A percentile compares a stretch with the other conserved stretches of the same genome.
These are phyloP conservation scores for Sorex fumeus DNA, from an alignment of 2,113 vertebrate species.

Conservation along the genomic window DNA sequence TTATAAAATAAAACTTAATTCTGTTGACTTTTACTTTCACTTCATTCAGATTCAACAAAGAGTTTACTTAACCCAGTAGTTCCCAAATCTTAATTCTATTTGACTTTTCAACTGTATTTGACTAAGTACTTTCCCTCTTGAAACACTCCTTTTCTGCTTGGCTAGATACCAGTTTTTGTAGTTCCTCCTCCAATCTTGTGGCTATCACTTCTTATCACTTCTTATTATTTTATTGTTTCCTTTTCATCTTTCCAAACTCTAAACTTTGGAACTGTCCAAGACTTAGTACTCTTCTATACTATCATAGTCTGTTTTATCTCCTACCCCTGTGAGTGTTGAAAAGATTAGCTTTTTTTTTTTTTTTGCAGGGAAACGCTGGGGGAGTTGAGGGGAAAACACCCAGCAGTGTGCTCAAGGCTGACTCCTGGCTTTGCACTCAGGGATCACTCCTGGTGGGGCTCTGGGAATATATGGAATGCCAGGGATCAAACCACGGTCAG, in stretches of 20 bases:
- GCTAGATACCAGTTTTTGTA: not conserved
- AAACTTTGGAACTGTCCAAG: not conserved
- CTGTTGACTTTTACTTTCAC: no score
- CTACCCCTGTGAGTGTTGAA: not conserved
- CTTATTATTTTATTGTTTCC: slow-evolving; percentile 7
- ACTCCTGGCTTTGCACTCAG: no score
- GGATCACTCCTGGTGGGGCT: no score
- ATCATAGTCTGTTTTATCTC: not conserved
- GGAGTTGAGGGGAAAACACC: no score
- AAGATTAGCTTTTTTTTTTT: no score
- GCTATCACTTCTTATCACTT: not conserved
- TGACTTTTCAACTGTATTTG: not conserved
- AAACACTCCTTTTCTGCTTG: slow-evolving; percentile 6
- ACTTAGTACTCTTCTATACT: slow-evolving; percentile 11
- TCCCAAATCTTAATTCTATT: slow-evolving; percentile 51
- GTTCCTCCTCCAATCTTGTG: not conserved
- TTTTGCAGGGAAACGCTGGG: no score
- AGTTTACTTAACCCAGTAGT: not conserved
- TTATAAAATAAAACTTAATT: no score
- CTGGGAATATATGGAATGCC: no score
- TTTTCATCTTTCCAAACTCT: slow-evolving; percentile 11
- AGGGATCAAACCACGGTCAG: no score
- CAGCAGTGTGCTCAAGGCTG: no score
- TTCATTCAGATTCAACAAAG: not conserved
- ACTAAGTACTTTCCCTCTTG: slow-evolving; percentile 23